Conservation (phyloP, 2,797 vertebrate species). For the Neosalanx taihuensis region DNA sequence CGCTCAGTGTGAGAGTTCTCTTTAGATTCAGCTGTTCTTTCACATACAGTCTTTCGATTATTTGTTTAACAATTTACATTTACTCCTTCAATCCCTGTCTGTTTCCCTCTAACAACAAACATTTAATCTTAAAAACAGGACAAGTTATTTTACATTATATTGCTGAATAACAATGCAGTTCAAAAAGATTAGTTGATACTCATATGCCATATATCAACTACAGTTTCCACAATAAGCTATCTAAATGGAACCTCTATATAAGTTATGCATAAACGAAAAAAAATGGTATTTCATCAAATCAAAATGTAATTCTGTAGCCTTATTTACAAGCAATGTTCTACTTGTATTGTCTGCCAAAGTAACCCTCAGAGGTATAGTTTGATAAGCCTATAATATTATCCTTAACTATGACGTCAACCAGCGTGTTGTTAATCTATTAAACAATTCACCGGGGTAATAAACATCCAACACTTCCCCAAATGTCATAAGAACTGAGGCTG, state of each 20-base stretch:
- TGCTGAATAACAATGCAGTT: constrained; percentile 16
- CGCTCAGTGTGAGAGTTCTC: constrained; percentile 60
- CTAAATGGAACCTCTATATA: constrained; percentile 27
- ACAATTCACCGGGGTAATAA: no score
- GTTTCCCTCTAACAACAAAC: constrained; percentile 50
- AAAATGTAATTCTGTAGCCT: no score
- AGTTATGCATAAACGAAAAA: no score
- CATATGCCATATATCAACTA: constrained; percentile 17
- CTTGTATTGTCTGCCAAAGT: no score
- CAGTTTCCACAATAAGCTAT: constrained; percentile 41
- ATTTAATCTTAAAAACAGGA: constrained; percentile 43
- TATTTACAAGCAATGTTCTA: no score
- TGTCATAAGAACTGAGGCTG: background rate
- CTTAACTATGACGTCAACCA: no score
- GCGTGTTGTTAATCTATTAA: no score
- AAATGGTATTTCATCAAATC: no score
- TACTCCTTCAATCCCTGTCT: constrained; percentile 53
- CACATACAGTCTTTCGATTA: constrained; percentile 51
- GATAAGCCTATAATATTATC: no score
- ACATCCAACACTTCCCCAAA: constrained; percentile 3
- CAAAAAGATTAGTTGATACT: constrained; percentile 13
- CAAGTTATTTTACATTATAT: constrained; percentile 56
- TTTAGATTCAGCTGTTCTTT: constrained; percentile 49
- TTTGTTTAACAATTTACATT: constrained; percentile 58
- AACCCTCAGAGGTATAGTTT: no score